Evolutionary conservation across 2,888 invertebrate species (phyloP).

Genomic region (Caenorhabditis sinica): DNA sequence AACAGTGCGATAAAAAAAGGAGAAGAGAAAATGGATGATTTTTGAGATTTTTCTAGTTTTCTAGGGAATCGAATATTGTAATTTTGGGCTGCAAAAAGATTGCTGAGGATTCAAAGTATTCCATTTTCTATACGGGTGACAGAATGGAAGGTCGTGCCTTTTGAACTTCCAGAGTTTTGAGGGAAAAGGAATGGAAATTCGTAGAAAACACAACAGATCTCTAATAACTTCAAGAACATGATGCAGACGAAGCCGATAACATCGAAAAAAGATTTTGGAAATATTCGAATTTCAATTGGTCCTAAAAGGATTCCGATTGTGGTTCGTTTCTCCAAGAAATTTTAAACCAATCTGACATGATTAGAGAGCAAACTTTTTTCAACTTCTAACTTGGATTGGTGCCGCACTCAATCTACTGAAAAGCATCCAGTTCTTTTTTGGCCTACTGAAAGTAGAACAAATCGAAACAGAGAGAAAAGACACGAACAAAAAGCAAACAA

Average conservation of each 20-base stretch:
- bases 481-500: conserved; percentile 33
- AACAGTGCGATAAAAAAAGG: conserved; percentile 17
- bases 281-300: no score
- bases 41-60: conserved; percentile 5
- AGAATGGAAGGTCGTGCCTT: no score
- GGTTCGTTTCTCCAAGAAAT: no score
- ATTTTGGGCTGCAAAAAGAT: not conserved
- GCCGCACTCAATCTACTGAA: not conserved
- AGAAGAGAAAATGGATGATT: not conserved
- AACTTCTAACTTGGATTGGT: not conserved
- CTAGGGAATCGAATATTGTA: not conserved
- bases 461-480: not conserved
- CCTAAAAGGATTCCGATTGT: no score
- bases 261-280: no score
- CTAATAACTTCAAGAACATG: no score
- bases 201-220: no score
- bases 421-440: not conserved
- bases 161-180: no score
- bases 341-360: not conserved
- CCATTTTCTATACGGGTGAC: no score
- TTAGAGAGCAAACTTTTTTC: not conserved
- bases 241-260: no score
- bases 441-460: not conserved
- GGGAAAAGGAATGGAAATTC: no score
- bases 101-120: not conserved